Percentiles rank a stretch among this genome's conserved stretches.
Evolutionary conservation across 2,888 invertebrate genomes (phyloP).

Genomic region (Teinopalpus imperialis): DNA sequence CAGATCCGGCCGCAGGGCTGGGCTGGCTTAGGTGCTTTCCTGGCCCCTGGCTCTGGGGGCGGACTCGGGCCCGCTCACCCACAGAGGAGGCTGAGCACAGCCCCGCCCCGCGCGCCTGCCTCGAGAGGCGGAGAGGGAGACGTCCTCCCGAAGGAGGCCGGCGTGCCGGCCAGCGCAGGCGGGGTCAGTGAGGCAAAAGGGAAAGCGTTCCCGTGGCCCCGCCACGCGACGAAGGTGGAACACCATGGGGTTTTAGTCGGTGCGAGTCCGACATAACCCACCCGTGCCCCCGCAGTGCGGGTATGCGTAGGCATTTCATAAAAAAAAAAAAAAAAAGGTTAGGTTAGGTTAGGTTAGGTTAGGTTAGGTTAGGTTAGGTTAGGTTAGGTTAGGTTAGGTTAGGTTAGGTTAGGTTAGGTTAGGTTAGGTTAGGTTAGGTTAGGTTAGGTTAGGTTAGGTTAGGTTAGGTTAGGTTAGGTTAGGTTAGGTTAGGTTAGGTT

Average conservation of each 20-base stretch:
- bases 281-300: too few species aligned
- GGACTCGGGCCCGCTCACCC: too few species aligned
- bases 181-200: slow-evolving; percentile 3
- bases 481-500: slow-evolving; percentile 10
- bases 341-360: slow-evolving; percentile 18
- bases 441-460: slow-evolving; percentile 10
- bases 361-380: slow-evolving; percentile 10
- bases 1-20: too few species aligned
- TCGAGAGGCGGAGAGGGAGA: too few species aligned
- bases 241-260: too few species aligned
- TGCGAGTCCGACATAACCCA: too few species aligned
- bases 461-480: slow-evolving; percentile 10
- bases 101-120: slow-evolving; percentile 8
- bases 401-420: slow-evolving; percentile 3
- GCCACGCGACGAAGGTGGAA: too few species aligned
- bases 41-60: too few species aligned
- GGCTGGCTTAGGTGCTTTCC: too few species aligned
- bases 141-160: too few species aligned
- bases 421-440: slow-evolving; percentile 10
- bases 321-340: slow-evolving; percentile 19
- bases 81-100: slow-evolving; percentile 7
- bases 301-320: too few species aligned
- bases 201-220: too few species aligned
- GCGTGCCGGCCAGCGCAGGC: slow-evolving; percentile 2
- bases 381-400: slow-evolving; percentile 10